These are phyloP conservation scores for Hypolimnas misippus DNA, from an alignment of 2,888 invertebrate genomes.

Conservation along the genomic window DNA sequence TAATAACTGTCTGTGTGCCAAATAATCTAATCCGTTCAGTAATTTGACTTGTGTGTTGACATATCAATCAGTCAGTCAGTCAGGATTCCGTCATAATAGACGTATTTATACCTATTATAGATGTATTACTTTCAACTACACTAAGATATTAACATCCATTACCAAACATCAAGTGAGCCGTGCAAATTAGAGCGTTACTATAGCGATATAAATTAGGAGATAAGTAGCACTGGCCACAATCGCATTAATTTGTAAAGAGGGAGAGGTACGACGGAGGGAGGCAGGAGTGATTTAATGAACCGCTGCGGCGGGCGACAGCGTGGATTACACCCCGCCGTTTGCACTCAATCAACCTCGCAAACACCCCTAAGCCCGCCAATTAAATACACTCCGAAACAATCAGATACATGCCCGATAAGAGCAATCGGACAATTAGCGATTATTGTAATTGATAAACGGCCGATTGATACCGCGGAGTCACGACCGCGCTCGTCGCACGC, in stretches of 20 bases:
- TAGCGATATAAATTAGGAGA: conserved; percentile 39
- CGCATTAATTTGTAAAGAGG: conserved; percentile 80
- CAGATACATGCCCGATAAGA: conserved; percentile 72
- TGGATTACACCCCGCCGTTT: conserved; percentile 81
- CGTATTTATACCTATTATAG: too few relatives aligned
- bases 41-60: too few relatives aligned
- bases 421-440: conserved; percentile 68
- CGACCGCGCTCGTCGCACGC: conserved; percentile 27
- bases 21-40: too few relatives aligned
- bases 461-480: conserved; percentile 36
- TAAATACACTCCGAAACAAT: conserved; percentile 81
- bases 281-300: conserved; percentile 79
- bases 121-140: not conserved
- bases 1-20: too few relatives aligned
- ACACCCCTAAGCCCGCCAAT: conserved; percentile 80
- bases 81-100: too few relatives aligned
- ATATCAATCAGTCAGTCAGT: too few relatives aligned
- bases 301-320: conserved; percentile 77
- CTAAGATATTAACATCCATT: conserved; percentile 10
- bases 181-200: conserved; percentile 21
- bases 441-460: conserved; percentile 51
- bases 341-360: conserved; percentile 83
- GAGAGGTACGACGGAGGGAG: conserved; percentile 59
- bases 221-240: conserved; percentile 58
- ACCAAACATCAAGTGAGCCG: conserved; percentile 9